Percentiles rank a stretch among this genome's conserved stretches.
phyloP scores from a whole-genome alignment of 2,113 vertebrate species.

The Campylomormyrus tamandua region DNA sequence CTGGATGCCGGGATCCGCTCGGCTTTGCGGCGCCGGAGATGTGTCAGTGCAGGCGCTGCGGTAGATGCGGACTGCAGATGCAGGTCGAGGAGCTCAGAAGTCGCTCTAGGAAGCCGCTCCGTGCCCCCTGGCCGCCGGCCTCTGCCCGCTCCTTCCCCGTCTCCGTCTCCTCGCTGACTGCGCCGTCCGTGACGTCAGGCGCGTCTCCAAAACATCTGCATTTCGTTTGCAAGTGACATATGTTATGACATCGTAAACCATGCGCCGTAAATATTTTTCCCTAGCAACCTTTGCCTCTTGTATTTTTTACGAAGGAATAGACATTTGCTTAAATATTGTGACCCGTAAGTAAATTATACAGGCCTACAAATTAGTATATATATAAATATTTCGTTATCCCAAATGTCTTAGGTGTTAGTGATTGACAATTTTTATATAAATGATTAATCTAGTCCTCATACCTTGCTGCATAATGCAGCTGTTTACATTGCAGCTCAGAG shows the following conservation, averaged over 20 bases:
- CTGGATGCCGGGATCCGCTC: background rate
- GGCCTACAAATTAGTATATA: background rate
- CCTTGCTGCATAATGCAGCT: background rate
- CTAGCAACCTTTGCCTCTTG: background rate
- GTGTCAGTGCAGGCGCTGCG: background rate
- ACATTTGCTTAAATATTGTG: background rate
- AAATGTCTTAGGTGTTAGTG: background rate
- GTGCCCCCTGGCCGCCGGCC: background rate
- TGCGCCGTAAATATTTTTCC: background rate
- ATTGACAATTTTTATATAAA: background rate
- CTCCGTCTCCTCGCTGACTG: background rate
- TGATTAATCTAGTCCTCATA: background rate
- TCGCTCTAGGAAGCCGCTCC: background rate
- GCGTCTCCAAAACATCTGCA: background rate
- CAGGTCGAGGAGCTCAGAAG: background rate
- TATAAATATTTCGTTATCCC: background rate
- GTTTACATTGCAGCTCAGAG: background rate
- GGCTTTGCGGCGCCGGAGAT: background rate
- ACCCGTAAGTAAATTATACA: background rate
- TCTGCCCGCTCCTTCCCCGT: background rate
- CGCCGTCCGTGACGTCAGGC: slow-evolving; percentile 14
- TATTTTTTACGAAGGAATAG: background rate
- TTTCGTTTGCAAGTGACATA: background rate
- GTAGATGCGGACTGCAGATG: background rate
- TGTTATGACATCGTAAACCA: background rate